phyloP scores from a whole-genome alignment of 2,888 invertebrate genomes.

The Rotaria socialis region DNA sequence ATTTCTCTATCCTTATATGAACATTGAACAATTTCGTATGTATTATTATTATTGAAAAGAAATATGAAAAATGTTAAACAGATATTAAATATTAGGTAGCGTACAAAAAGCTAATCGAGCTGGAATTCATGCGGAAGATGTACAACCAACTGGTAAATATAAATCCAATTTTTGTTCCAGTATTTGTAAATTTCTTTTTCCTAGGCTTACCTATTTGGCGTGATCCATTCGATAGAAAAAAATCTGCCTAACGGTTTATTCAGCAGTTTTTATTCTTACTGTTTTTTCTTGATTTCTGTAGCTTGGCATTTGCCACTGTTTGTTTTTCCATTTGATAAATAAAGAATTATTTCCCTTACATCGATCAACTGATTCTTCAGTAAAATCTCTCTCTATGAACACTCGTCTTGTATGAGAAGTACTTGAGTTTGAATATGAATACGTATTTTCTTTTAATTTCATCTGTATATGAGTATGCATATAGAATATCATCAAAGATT shows the following conservation, averaged over 20 bases:
- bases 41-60: background rate
- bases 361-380: no score
- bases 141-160: background rate
- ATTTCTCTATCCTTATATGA: background rate
- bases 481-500: no score
- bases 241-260: background rate
- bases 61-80: background rate
- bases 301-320: background rate
- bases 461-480: no score
- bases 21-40: background rate
- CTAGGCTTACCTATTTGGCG: background rate
- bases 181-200: background rate
- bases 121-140: background rate
- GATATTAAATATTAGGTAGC: background rate
- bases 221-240: conserved; percentile 10
- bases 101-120: background rate
- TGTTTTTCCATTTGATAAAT: background rate
- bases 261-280: no score
- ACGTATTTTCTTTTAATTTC: no score
- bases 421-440: no score
- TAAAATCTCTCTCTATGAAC: no score
- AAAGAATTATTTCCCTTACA: background rate
- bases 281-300: background rate
- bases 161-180: no score
- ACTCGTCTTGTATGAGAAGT: no score